phyloP scores from a whole-genome alignment of 2,888 invertebrate species.

The Eulithis prunata region DNA sequence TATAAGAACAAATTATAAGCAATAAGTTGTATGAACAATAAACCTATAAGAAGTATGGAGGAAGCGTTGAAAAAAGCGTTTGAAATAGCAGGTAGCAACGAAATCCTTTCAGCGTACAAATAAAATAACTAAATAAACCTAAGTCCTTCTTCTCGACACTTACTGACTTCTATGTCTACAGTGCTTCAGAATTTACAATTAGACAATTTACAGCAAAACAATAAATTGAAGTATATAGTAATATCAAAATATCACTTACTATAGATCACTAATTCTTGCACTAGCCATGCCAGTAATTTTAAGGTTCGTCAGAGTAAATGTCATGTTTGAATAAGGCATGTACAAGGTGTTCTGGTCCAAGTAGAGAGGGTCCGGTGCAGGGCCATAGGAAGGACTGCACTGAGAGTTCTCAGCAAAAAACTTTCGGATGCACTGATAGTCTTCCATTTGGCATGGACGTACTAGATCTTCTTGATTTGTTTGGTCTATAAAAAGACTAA shows the following conservation, averaged over 20 bases:
- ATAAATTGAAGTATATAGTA: too few relatives aligned
- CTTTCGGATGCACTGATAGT: constrained; percentile 44
- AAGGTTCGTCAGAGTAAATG: constrained; percentile 33
- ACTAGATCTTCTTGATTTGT: constrained; percentile 30
- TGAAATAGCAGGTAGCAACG: too few relatives aligned
- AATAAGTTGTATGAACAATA: too few relatives aligned
- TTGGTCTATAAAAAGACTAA: constrained; percentile 20
- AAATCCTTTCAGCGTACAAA: too few relatives aligned
- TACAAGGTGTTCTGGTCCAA: constrained; percentile 19
- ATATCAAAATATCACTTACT: constrained; percentile 39
- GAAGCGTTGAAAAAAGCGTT: too few relatives aligned
- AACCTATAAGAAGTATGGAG: too few relatives aligned
- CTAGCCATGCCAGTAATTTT: constrained; percentile 41
- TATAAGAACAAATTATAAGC: neutral
- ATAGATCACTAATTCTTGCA: constrained; percentile 42
- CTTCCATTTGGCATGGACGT: constrained; percentile 40
- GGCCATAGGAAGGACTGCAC: constrained; percentile 39
- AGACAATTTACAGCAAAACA: too few relatives aligned
- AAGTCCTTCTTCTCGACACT: too few relatives aligned
- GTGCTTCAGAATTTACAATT: too few relatives aligned
- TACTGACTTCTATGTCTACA: too few relatives aligned
- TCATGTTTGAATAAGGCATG: constrained; percentile 40
- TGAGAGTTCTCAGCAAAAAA: constrained; percentile 40
- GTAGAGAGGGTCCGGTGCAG: constrained; percentile 41
- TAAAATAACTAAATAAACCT: too few relatives aligned